Conservation (phyloP, 1,140 invertebrate genomes). For the Cherax destructor region DNA sequence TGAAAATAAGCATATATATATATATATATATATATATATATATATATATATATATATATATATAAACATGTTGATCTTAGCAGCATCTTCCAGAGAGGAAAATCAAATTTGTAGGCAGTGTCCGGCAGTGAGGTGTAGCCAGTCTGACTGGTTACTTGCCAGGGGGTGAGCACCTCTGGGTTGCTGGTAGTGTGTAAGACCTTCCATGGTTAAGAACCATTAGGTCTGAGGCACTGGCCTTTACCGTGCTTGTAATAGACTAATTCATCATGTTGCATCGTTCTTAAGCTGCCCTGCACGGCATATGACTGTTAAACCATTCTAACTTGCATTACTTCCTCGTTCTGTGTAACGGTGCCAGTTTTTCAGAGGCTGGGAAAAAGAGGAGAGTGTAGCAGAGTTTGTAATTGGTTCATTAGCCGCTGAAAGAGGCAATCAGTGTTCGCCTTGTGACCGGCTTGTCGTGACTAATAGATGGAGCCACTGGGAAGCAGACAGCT, state of each 20-base stretch:
- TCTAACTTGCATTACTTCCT: conserved; percentile 60
- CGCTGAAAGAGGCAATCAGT: conserved; percentile 60
- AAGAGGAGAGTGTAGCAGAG: conserved; percentile 42
- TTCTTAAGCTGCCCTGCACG: conserved; percentile 49
- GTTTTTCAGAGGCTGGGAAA: conserved; percentile 14
- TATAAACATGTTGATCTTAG: not conserved
- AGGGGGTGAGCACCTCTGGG: not conserved
- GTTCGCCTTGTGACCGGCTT: conserved; percentile 61
- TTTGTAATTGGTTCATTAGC: conserved; percentile 59
- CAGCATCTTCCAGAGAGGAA: not conserved
- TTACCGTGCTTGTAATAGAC: conserved; percentile 64
- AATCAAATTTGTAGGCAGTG: no score
- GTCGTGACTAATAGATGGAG: conserved; percentile 64
- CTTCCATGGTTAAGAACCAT: conserved; percentile 63
- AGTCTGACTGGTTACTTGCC: not conserved
- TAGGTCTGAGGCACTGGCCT: conserved; percentile 52
- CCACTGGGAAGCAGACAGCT: conserved; percentile 58
- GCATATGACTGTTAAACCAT: conserved; percentile 61
- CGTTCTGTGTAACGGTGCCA: conserved; percentile 18
- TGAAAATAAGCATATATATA: not conserved
- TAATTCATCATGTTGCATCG: conserved; percentile 61
- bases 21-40: conserved; percentile 45
- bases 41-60: conserved; percentile 39
- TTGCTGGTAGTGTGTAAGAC: conserved; percentile 6
- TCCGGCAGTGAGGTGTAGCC: not conserved